Evolutionary conservation across 2,888 invertebrate genomes (phyloP).

Genomic region (Drosophila sordidapex): DNA sequence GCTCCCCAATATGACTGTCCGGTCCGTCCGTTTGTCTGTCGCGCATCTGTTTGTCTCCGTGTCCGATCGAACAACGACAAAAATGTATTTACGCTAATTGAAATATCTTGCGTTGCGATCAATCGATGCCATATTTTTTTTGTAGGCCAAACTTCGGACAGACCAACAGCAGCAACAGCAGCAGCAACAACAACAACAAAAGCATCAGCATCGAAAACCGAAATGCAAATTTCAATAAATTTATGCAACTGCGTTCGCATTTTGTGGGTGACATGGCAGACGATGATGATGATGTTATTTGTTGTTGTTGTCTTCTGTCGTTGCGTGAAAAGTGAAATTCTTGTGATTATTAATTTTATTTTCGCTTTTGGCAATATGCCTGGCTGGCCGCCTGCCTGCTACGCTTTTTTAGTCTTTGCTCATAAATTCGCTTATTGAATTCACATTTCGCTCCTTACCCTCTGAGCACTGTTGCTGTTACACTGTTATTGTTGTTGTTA

Average conservation of each 20-base stretch:
- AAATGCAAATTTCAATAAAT: slow-evolving; percentile 81
- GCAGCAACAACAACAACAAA: slow-evolving; percentile 11
- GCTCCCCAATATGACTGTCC: slow-evolving; percentile 33
- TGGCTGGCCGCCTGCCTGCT: slow-evolving; percentile 48
- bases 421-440: slow-evolving; percentile 70
- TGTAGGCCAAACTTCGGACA: slow-evolving; percentile 70
- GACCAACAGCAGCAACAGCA: slow-evolving; percentile 27
- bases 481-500: slow-evolving; percentile 25
- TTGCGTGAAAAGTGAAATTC: slow-evolving; percentile 80
- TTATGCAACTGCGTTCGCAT: slow-evolving; percentile 74
- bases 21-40: slow-evolving; percentile 37
- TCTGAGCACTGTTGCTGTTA: slow-evolving; percentile 11
- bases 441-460: slow-evolving; percentile 39
- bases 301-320: slow-evolving; percentile 53
- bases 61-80: slow-evolving; percentile 66
- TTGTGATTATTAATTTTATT: slow-evolving; percentile 81
- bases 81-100: slow-evolving; percentile 82
- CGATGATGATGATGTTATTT: slow-evolving; percentile 46
- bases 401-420: slow-evolving; percentile 64
- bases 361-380: slow-evolving; percentile 72
- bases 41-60: slow-evolving; percentile 19
- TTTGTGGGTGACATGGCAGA: slow-evolving; percentile 76
- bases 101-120: slow-evolving; percentile 81
- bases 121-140: slow-evolving; percentile 80
- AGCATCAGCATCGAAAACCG: slow-evolving; percentile 54